Base-by-base conservation (phyloP, 2,888 invertebrate genomes). In the Orthosia gothica region DNA sequence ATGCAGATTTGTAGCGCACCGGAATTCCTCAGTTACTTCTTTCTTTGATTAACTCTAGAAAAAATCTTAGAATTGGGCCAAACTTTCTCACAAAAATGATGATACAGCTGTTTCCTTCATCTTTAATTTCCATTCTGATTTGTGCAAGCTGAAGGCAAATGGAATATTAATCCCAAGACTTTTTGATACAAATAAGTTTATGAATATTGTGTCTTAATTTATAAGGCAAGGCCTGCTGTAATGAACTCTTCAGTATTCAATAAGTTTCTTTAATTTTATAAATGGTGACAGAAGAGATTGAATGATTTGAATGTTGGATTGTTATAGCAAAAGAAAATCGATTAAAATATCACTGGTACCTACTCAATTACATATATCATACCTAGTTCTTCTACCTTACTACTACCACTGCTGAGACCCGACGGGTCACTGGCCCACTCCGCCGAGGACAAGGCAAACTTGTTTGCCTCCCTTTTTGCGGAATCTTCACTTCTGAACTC, bases 1-100 rank as follows among this genome's bases (percentile, higher is more conserved):
- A 93, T 93, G 93, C 90, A 93, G 94, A 94, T 94, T 95, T 93
- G 93, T 93, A 90, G 91, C 93, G 89, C 76, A 84, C 86, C 86
- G 50, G 58, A 11, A 66, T 52, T 74, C 12, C 50, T 49, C n/a
- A 54, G 63, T 54, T 50, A 64, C 45, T 76, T 81, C 13, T 76
- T 61, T 68, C 45, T 66, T 1, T 26, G 26, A 52, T 54, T 69
- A 20, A n/a, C 47, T 26, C 26, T 66, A 55, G 18, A 23, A 64
- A 66, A 70, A 63, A 23, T 72, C 5, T 62, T 5, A 57, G 20
- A 52, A 72, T 15, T 40, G 9, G 4, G 40, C 11, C 7, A 57
- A 74, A 62, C 15, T 62, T 23, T 65, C 45, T 72, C 20, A 4
- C 15, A 45, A 74, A 74, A 23, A 26, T 3, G 40, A 26, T 57